Conservation (phyloP, 92 coral and sea anemone species). For the Siderastrea siderea region DNA sequence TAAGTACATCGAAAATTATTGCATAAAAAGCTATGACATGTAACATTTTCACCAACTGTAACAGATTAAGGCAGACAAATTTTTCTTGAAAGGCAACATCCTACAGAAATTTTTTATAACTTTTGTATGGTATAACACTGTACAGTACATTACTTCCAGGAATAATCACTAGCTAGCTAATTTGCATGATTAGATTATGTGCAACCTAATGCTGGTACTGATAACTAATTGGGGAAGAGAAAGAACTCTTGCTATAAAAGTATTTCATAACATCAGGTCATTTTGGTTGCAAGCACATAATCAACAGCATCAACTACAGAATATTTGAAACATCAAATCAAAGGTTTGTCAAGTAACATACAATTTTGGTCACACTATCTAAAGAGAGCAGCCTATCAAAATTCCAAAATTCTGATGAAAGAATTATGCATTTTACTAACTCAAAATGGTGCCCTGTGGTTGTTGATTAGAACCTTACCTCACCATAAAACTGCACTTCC, state of each 20-base stretch:
- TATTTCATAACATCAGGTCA: not conserved
- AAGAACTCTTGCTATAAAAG: not conserved
- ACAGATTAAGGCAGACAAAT: conserved; percentile 11
- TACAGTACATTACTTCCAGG: conserved; percentile 11
- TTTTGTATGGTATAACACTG: not conserved
- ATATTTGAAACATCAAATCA: conserved; percentile 11
- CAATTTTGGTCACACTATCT: conserved; percentile 1
- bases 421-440: not conserved
- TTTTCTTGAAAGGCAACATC: conserved; percentile 19
- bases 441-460: conserved; percentile 10
- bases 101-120: conserved; percentile 4
- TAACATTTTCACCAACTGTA: conserved; percentile 6
- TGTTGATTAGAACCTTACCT: conserved; percentile 27
- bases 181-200: not conserved
- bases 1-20: not conserved
- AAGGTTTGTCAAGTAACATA: conserved; percentile 5
- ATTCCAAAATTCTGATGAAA: conserved; percentile 18
- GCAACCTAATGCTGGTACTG: not conserved
- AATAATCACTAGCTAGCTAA: not conserved
- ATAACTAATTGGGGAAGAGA: not conserved
- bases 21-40: conserved; percentile 11
- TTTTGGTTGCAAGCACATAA: not conserved
- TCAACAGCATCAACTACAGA: not conserved
- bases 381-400: not conserved
- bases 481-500: conserved; percentile 53